Base-by-base conservation (phyloP, 92 coral and sea anemone species). In the Actinostola sp. region DNA sequence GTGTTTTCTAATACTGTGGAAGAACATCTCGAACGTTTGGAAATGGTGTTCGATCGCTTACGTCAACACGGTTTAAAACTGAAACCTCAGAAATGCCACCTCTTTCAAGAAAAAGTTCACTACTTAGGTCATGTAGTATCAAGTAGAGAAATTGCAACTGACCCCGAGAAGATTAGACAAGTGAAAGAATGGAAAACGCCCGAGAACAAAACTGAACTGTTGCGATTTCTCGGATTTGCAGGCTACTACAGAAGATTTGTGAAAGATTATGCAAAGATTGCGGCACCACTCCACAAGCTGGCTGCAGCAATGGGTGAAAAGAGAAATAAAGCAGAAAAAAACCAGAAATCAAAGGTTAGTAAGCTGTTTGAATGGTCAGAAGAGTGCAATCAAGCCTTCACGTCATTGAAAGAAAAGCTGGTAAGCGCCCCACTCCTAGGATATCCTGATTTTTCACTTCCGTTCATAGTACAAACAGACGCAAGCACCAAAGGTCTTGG, bases 341-440 rank as follows among this genome's bases (percentile, higher is more conserved):
- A 10, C 21, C 23, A 17, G 21, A 29, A 16, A 25, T 10, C 39
- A 16, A 25, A 29, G 24, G 33, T 51, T 12, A 32, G 13, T 13
- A 28, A 28, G 1, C 21, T 60, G 10, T n/a, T 85, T 43, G 19
- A 14, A 1, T 89, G 94, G 90, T 25, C 83, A 2, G 64, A 33
- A 1, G 42, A 42, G 3, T 83, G 86, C 41, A 49, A 78, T 8
- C 30, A 25, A 25, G 77, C 92, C 3, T 83, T 88, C 44, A 14
- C 20, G 0, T 12, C 76, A 7, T 41, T 82, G n/a, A 75, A 70
- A 45, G 62, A 27, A 14, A 58, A 68, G 8, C 38, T 88, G 6
- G 54, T n/a, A 1, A n/a, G 71, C 9, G 84, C 88, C 3, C 91
- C 86, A 4, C 56, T 89, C 0, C 73, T 86, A 15, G 73, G 80